Percentiles rank a stretch among this genome's conserved stretches.
Evolutionary conservation across 2,113 vertebrate genomes (phyloP).

Genomic region (Lanius collurio): DNA sequence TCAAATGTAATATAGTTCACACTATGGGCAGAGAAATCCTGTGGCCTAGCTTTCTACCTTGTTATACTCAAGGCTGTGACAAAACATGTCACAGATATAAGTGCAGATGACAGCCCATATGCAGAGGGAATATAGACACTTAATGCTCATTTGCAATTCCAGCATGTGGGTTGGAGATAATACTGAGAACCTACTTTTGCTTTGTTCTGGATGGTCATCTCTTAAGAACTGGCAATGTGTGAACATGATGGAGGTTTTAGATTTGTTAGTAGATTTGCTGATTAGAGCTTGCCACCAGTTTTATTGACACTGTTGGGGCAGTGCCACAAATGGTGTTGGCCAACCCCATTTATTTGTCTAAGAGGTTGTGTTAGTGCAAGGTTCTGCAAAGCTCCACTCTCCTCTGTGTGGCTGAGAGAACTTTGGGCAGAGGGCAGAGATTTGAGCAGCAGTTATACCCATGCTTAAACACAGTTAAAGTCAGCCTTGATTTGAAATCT

Average conservation of each 20-base stretch:
- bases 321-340: background rate
- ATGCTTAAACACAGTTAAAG: background rate
- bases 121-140: background rate
- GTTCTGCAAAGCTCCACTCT: conserved; percentile 12
- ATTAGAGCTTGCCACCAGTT: background rate
- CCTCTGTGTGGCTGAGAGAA: background rate
- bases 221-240: background rate
- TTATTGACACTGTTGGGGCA: background rate
- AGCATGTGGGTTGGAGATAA: background rate
- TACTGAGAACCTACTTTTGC: background rate
- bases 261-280: background rate
- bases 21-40: background rate
- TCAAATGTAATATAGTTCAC: background rate
- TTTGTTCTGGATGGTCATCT: background rate
- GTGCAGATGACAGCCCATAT: background rate
- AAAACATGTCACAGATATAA: background rate
- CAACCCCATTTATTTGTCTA: background rate
- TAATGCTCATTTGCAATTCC: background rate
- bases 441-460: background rate
- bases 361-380: conserved; percentile 8
- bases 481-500: background rate
- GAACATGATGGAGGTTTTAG: background rate
- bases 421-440: background rate
- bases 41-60: background rate
- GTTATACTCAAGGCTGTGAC: background rate